A percentile compares a stretch with the other conserved stretches of the same genome.
phyloP scores from a whole-genome alignment of 37 sponge, comb jelly and placozoan genomes.

The Cliona cf. orientalis region DNA sequence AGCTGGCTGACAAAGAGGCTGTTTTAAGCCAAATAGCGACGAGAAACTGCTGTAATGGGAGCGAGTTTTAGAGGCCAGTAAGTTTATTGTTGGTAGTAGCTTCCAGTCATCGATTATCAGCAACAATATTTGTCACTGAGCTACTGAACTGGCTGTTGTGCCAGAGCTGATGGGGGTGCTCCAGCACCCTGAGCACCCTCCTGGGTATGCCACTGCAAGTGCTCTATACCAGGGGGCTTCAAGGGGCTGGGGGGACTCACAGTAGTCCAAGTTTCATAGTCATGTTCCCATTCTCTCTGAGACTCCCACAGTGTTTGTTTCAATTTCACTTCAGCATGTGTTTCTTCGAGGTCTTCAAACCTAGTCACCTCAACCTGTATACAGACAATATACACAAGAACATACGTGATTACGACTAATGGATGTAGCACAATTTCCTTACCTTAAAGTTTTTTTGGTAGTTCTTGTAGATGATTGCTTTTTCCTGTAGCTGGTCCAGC shows the following conservation, averaged over 20 bases:
- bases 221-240: background rate
- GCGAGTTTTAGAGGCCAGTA: too few species aligned
- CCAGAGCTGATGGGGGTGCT: too few species aligned
- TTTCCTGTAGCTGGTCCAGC: slow-evolving; percentile 84
- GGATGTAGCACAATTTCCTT: background rate
- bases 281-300: slow-evolving; percentile 82
- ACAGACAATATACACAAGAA: background rate
- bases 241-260: slow-evolving; percentile 11
- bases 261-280: slow-evolving; percentile 82
- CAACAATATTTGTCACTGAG: too few species aligned
- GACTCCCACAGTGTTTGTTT: slow-evolving; percentile 93
- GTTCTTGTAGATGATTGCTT: slow-evolving; percentile 83
- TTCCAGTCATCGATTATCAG: too few species aligned
- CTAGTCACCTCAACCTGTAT: slow-evolving; percentile 93
- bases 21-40: too few species aligned
- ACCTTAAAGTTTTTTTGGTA: slow-evolving; percentile 98
- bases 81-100: too few species aligned
- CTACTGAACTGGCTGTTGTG: too few species aligned
- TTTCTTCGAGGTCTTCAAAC: slow-evolving; percentile 95
- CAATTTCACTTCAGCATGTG: slow-evolving; percentile 93
- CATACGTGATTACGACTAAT: background rate
- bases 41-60: too few species aligned
- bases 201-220: too few species aligned
- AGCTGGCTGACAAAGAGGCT: too few species aligned
- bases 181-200: too few species aligned